Evolutionary conservation across 2,888 invertebrate genomes (phyloP).

Genomic region (Tigriopus californicus): DNA sequence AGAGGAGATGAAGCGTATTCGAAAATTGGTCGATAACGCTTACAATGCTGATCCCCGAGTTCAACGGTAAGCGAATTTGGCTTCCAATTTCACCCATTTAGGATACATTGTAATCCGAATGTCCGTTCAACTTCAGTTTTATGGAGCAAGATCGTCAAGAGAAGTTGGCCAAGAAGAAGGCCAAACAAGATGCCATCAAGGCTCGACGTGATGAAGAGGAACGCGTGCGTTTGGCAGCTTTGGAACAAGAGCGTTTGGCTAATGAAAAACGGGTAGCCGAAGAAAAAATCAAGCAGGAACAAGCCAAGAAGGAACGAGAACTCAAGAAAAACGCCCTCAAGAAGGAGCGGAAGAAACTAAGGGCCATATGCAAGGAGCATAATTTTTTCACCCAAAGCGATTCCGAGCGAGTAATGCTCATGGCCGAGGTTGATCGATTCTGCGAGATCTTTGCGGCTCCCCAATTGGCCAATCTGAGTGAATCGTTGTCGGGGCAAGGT

Average conservation of each 20-base stretch:
- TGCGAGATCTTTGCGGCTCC: slow-evolving; percentile 47
- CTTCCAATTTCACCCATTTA: not conserved
- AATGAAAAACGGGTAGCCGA: slow-evolving; percentile 57
- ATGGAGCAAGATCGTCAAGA: slow-evolving; percentile 82
- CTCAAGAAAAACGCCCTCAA: slow-evolving; percentile 63
- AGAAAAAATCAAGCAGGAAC: slow-evolving; percentile 60
- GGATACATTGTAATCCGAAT: no score
- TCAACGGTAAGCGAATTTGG: slow-evolving; percentile 22
- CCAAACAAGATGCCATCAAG: slow-evolving; percentile 39
- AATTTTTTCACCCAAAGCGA: slow-evolving; percentile 57
- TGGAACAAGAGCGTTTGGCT: slow-evolving; percentile 38
- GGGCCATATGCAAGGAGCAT: slow-evolving; percentile 43
- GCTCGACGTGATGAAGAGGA: slow-evolving; percentile 40
- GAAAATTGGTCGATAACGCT: slow-evolving; percentile 76
- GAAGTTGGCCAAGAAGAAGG: slow-evolving; percentile 69
- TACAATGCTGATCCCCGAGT: slow-evolving; percentile 88
- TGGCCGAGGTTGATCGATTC: slow-evolving; percentile 79
- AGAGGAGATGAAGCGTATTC: slow-evolving; percentile 82
- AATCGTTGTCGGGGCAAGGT: slow-evolving; percentile 35
- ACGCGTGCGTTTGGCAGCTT: slow-evolving; percentile 40
- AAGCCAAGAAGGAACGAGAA: slow-evolving; percentile 65
- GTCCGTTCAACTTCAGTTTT: slow-evolving; percentile 37
- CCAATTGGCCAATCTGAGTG: slow-evolving; percentile 50
- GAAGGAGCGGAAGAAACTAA: slow-evolving; percentile 50
- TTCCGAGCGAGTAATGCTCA: slow-evolving; percentile 52